A percentile compares a stretch with the other conserved stretches of the same genome.
Evolutionary conservation across 2,113 vertebrate species (phyloP).

Genomic region (Plotosus lineatus): DNA sequence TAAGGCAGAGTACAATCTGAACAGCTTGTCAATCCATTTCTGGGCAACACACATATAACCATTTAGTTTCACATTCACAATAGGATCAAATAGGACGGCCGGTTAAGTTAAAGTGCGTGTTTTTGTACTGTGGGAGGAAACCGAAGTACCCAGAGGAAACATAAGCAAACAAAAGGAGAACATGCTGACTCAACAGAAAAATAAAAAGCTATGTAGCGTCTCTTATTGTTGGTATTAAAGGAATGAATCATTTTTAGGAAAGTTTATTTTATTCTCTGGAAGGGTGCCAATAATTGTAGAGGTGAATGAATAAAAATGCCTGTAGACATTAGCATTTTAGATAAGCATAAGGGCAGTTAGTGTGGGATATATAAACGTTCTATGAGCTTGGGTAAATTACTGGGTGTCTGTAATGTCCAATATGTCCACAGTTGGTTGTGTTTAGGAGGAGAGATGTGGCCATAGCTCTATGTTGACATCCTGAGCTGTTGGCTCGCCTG

Average conservation of each 20-base stretch:
- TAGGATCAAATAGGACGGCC: too few species aligned
- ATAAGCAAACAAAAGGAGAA: too few species aligned
- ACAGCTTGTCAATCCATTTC: too few species aligned
- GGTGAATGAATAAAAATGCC: not conserved
- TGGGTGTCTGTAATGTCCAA: slow-evolving; percentile 35
- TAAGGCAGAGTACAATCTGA: too few species aligned
- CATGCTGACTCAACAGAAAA: too few species aligned
- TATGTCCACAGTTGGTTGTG: slow-evolving; percentile 43
- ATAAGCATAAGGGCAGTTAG: slow-evolving; percentile 35
- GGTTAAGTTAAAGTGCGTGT: too few species aligned
- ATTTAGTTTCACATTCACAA: too few species aligned
- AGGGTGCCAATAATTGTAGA: slow-evolving; percentile 8
- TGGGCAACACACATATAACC: too few species aligned
- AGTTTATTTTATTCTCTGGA: not conserved
- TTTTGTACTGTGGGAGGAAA: too few species aligned
- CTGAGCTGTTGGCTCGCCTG: slow-evolving; percentile 58
- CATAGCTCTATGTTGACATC: slow-evolving; percentile 53
- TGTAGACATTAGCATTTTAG: not conserved
- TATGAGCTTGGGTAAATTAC: slow-evolving; percentile 15
- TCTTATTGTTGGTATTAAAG: not conserved
- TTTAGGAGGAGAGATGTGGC: slow-evolving; percentile 32
- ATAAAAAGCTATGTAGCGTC: not conserved
- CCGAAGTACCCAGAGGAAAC: too few species aligned
- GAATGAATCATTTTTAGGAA: not conserved
- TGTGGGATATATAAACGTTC: slow-evolving; percentile 23